phyloP scores from a whole-genome alignment of 2,888 invertebrate genomes.

The Tetragonisca angustula region DNA sequence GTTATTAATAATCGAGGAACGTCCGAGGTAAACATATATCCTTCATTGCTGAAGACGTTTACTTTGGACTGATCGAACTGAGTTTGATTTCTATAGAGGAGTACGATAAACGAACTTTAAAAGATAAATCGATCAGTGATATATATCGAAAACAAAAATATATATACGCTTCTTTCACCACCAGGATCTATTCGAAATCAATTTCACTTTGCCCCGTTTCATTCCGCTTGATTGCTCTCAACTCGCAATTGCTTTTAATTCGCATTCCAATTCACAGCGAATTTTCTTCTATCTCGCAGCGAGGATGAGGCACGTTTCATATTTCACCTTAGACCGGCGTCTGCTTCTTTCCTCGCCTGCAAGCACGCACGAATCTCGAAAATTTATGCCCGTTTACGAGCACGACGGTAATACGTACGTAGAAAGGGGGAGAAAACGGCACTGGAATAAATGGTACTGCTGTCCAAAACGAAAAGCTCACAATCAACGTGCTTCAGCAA shows the following conservation, averaged over 20 bases:
- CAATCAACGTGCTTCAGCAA: slow-evolving; percentile 40
- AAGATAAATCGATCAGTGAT: neutral
- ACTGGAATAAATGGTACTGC: slow-evolving; percentile 25
- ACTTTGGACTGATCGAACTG: neutral
- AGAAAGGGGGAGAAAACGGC: neutral
- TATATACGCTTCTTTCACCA: too few species aligned
- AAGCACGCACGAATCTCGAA: slow-evolving; percentile 43
- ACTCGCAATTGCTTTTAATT: slow-evolving; percentile 35
- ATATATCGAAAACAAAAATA: too few species aligned
- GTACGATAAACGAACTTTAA: neutral
- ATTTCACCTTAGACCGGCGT: slow-evolving; percentile 50
- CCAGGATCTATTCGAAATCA: neutral
- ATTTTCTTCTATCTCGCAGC: slow-evolving; percentile 45
- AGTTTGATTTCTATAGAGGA: neutral
- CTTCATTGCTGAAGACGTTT: neutral
- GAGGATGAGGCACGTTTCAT: slow-evolving; percentile 40
- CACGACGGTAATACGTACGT: slow-evolving; percentile 49
- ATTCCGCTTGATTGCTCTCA: neutral
- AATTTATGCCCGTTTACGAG: slow-evolving; percentile 61
- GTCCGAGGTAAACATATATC: neutral
- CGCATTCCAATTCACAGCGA: slow-evolving; percentile 26
- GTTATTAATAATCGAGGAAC: neutral
- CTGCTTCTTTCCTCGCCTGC: slow-evolving; percentile 28
- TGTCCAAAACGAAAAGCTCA: slow-evolving; percentile 45
- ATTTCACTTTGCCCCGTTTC: neutral